Conservation (phyloP, 2,888 invertebrate species). For the Horisme vitalbata region DNA sequence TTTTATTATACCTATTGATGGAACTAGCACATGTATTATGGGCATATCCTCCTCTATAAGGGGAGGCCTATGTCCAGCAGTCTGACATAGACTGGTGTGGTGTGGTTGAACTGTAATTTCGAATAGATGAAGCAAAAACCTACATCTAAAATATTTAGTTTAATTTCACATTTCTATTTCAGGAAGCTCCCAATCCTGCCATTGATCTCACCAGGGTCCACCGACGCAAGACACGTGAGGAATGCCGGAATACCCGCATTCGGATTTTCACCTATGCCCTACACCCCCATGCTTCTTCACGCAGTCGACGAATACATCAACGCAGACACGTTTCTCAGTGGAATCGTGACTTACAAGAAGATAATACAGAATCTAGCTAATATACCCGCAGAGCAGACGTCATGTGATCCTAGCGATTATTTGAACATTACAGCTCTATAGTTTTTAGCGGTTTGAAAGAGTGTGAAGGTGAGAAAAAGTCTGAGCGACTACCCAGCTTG, state of each 20-base stretch:
- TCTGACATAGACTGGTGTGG: too few species aligned
- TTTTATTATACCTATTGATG: too few species aligned
- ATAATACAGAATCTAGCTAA: slow-evolving; percentile 49
- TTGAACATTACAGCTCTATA: slow-evolving; percentile 9
- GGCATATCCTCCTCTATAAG: too few species aligned
- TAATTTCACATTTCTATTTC: slow-evolving; percentile 40
- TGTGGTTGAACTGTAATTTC: too few species aligned
- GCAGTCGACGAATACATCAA: slow-evolving; percentile 91
- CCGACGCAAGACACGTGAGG: slow-evolving; percentile 89
- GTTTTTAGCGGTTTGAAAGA: neutral
- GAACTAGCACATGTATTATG: too few species aligned
- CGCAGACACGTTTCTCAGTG: slow-evolving; percentile 86
- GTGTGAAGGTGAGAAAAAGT: too few species aligned
- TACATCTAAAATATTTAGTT: too few species aligned
- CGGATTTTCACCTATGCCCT: slow-evolving; percentile 93
- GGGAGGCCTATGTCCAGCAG: too few species aligned
- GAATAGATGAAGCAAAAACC: too few species aligned
- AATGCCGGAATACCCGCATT: slow-evolving; percentile 88
- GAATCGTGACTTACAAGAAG: slow-evolving; percentile 88
- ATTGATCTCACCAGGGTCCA: slow-evolving; percentile 91
- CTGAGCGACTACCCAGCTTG: too few species aligned
- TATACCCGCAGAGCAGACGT: slow-evolving; percentile 11
- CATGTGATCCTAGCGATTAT: slow-evolving; percentile 9
- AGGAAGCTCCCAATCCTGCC: slow-evolving; percentile 83
- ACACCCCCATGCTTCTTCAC: slow-evolving; percentile 90